Base-by-base conservation (phyloP, 2,113 vertebrate species). In the Seriola rivoliana region DNA sequence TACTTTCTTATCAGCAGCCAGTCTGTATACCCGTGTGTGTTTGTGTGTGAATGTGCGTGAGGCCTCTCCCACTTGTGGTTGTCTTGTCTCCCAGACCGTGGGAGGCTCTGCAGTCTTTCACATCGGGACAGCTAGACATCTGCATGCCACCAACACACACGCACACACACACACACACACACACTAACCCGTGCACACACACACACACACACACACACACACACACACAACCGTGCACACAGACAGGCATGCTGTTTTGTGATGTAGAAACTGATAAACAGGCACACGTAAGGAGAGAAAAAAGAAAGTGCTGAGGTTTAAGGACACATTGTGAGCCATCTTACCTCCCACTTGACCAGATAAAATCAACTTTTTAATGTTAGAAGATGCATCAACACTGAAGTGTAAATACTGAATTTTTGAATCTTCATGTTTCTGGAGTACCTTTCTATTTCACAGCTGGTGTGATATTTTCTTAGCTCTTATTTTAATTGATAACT, bases 51-150 rank as follows among this genome's bases (percentile, higher is more conserved):
- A 11, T 50, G 23, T 40, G 68, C 3, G 38, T 71, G 65, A 80
- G 84, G 86, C 68, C 59, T 90, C 92, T 93, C 91, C 93, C 84
- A 93, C 94, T 88, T 90, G 94, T 95, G 93, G 94, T 94, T 90
- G 54, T 85, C 77, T 90, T 69, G 8, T 74, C 54, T 85, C 57
- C 83, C 85, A 93, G 90, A 92, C 88, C 34, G 94, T 94, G 84
- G 92, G 94, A 92, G 92, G 94, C 82, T 29, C 57, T 89, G 90
- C 88, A 93, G 89, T 78, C 81, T 94, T 76, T 91, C 85, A 88
- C 84, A 84, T 85, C 80, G 79, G 82, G 67, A 80, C 78, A 77
- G 71, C 52, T n/a, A 86, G 58, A 71, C 14, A 50, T 84, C 59
- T 88, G 86, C 71, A 80, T 62, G 78, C 70, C 69, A 88, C 81